These are phyloP conservation scores for Diphyllodes magnificus DNA, from an alignment of 2,113 vertebrate genomes.

Conservation along the genomic window DNA sequence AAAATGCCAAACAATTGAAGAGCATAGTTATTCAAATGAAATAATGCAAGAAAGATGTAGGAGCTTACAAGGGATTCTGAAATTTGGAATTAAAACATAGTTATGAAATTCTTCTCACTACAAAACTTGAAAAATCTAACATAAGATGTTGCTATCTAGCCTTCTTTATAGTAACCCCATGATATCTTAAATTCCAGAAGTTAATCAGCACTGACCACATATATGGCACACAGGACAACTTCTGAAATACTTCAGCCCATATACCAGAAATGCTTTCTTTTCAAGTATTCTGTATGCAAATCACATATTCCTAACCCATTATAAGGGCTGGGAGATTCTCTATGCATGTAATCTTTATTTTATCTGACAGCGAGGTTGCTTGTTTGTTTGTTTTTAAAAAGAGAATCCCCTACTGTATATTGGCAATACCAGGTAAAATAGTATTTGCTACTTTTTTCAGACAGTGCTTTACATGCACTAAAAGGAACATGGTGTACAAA, in stretches of 20 bases:
- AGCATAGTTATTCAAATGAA: background rate
- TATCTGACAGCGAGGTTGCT: background rate
- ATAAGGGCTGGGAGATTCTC: background rate
- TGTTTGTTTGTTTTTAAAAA: background rate
- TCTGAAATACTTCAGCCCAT: background rate
- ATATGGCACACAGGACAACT: background rate
- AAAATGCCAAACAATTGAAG: background rate
- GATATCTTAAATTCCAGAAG: background rate
- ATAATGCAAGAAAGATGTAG: background rate
- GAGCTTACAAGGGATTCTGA: background rate
- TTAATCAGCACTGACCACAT: background rate
- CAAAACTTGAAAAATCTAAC: background rate
- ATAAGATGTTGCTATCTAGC: background rate
- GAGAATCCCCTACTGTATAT: background rate
- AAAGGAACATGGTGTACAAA: background rate
- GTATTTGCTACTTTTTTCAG: background rate
- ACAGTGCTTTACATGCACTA: background rate
- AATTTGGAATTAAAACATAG: background rate
- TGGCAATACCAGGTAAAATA: background rate
- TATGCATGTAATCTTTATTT: background rate
- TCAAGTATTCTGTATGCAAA: background rate
- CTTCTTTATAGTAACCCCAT: background rate
- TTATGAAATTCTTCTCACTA: background rate
- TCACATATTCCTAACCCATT: background rate
- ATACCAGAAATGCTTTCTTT: background rate